A percentile compares a stretch with the other conserved stretches of the same genome.
These are phyloP conservation scores for Spodoptera exigua DNA, from an alignment of 2,888 invertebrate species.

Conservation along the genomic window DNA sequence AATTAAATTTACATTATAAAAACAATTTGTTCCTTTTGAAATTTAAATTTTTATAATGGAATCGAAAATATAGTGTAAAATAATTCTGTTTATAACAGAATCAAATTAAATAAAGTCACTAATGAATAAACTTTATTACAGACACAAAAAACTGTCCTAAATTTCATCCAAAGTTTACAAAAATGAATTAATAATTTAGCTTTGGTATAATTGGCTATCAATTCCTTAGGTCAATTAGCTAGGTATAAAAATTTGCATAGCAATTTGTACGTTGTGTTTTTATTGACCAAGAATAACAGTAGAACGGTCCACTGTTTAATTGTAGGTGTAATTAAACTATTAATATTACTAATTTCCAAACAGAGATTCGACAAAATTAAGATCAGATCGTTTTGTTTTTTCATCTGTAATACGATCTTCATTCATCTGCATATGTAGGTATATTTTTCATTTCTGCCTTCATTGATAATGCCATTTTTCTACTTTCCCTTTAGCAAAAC, in stretches of 20 bases:
- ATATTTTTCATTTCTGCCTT: too few relatives aligned
- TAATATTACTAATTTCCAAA: neutral
- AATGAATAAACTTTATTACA: conserved; percentile 4
- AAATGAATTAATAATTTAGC: conserved; percentile 46
- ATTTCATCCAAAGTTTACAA: conserved; percentile 30
- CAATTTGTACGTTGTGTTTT: conserved; percentile 2
- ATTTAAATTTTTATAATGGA: too few relatives aligned
- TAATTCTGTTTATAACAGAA: too few relatives aligned
- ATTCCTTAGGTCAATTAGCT: conserved; percentile 42
- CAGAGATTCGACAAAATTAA: too few relatives aligned
- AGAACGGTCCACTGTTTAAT: conserved; percentile 1
- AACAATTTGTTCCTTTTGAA: too few relatives aligned
- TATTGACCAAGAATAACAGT: neutral
- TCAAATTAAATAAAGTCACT: neutral
- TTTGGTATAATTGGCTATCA: conserved; percentile 41
- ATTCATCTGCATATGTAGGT: too few relatives aligned
- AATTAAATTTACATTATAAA: too few relatives aligned
- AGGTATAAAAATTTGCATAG: conserved; percentile 43
- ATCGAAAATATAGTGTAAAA: too few relatives aligned
- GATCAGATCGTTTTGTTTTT: too few relatives aligned
- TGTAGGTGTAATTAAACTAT: neutral
- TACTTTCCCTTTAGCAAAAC: too few relatives aligned
- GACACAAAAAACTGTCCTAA: neutral
- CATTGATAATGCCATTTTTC: too few relatives aligned
- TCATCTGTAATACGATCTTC: too few relatives aligned